Conservation (phyloP, 2,797 vertebrate species). For the Muscicapa striata region DNA sequence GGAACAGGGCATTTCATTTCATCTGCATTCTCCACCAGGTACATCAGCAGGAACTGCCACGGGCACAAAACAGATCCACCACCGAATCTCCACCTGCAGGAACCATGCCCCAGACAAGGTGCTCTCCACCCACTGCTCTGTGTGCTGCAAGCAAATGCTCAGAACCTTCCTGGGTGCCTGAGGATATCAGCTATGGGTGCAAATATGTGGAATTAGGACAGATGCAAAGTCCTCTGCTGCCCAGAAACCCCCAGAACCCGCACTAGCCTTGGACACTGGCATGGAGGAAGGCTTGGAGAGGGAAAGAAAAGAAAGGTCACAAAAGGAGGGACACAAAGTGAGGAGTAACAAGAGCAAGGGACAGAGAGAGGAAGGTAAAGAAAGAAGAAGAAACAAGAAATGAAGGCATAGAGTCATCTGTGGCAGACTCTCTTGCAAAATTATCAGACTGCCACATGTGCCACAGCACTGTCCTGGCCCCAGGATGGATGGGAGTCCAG, state of each 20-base stretch:
- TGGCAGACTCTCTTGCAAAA: background rate
- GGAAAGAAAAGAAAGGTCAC: background rate
- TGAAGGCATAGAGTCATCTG: background rate
- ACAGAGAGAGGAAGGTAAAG: background rate
- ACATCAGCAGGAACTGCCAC: background rate
- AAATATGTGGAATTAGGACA: background rate
- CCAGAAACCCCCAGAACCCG: background rate
- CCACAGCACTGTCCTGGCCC: background rate
- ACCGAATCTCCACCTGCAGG: background rate
- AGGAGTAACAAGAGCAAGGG: background rate
- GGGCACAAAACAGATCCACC: background rate
- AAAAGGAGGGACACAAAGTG: background rate
- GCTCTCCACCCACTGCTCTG: background rate
- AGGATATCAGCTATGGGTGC: rapidly evolving
- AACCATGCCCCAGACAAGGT: background rate
- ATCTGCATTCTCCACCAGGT: background rate
- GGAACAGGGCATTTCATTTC: background rate
- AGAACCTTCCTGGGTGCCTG: background rate
- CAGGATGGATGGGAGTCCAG: background rate
- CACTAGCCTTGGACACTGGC: background rate
- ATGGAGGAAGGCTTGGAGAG: background rate
- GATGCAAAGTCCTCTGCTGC: background rate
- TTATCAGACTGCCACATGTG: rapidly evolving
- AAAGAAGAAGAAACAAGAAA: background rate
- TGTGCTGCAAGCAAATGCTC: background rate